Conservation (phyloP, 2,113 vertebrate species). For the Triplophysa rosa region DNA sequence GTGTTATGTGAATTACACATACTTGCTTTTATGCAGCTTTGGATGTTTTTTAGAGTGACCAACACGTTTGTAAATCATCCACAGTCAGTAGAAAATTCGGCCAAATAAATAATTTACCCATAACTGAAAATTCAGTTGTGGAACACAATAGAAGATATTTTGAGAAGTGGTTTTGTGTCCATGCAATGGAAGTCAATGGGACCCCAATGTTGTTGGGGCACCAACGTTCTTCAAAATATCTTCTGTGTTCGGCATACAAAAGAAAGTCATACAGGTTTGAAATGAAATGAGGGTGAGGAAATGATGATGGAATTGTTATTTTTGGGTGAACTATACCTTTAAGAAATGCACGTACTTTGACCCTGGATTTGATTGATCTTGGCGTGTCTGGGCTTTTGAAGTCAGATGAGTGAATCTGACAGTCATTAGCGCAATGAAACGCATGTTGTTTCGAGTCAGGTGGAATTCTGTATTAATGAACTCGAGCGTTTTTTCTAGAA, state of each 20-base stretch:
- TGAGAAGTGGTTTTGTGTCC: too few species aligned
- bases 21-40: neutral
- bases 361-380: neutral
- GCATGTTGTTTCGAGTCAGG: neutral
- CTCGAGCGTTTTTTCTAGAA: neutral
- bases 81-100: neutral
- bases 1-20: neutral
- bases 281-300: too few species aligned
- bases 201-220: too few species aligned
- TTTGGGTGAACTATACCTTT: too few species aligned
- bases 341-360: neutral
- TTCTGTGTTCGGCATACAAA: too few species aligned
- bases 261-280: too few species aligned
- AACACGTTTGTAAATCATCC: neutral
- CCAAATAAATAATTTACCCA: neutral
- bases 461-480: neutral
- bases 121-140: too few species aligned
- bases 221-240: too few species aligned
- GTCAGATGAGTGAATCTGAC: neutral
- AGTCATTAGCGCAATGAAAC: slow-evolving; percentile 4
- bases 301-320: too few species aligned
- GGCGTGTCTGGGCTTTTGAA: neutral
- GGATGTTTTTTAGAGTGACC: neutral
- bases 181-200: too few species aligned
- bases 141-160: too few species aligned